Evolutionary conservation across 2,113 vertebrate genomes (phyloP), one percentile per base, ranked within the genome.

Genomic region (Plectropomus leopardus): DNA sequence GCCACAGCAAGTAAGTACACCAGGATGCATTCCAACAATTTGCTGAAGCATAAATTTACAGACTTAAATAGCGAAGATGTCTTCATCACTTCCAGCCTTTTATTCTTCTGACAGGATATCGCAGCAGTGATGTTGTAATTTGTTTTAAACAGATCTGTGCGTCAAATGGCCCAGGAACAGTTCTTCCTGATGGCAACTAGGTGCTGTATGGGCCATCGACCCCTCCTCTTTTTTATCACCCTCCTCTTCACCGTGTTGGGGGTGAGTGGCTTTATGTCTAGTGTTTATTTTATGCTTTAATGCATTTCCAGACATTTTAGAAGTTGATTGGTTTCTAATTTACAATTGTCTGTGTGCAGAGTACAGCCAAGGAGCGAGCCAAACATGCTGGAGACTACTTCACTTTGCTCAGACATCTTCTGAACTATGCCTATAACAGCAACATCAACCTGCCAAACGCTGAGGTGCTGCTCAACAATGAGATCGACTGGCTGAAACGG

Each of bases 161-260:
- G 98, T 90, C 98, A 99, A 90, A 98, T 99, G 96, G 97, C 98
- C 45, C 98, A 99, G 89, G 98, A 99, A 78, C 98, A 99, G 65
- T 99, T 99, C 93, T 99, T 99, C 89, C 95, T 99, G 87, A 99
- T 99, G 98, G 98, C 98, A 81, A 99, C 98, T 26, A 95, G 98
- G 92, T 99, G 98, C 90, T 99, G 98, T 88, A 99, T 99, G 98
- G 98, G 98, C 90, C 98, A 99, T 86, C 94, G 98, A 83, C 98
- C 98, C 79, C 96, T 99, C 24, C 96, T 99, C 76, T 99, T 99
- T 94, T 99, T 99, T 90, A 99, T 99, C 93, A 99, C 98, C 69
- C 95, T 99, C 53, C 96, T 99, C 85, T 99, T 99, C 86, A 99
- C 98, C 26, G 98, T 99, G 89, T 93, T 99, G 44, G 98, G 98